Percentiles rank a stretch among this genome's conserved stretches.
These are phyloP conservation scores for Polydrusus pterygomalis DNA, from an alignment of 2,888 invertebrate genomes.

Conservation along the genomic window DNA sequence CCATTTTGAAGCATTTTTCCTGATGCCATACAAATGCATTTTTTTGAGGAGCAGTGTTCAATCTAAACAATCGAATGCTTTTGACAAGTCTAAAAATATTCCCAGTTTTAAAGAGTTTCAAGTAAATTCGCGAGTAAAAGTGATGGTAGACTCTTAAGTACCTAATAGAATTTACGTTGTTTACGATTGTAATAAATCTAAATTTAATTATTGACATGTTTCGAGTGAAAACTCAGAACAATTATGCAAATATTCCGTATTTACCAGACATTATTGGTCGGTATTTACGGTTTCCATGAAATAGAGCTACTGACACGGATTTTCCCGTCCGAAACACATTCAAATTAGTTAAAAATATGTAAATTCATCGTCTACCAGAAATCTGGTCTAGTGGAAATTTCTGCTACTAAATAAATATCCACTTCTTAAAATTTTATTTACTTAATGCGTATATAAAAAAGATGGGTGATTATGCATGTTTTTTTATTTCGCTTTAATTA, in stretches of 20 bases:
- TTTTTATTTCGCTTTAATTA: not conserved
- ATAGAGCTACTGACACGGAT: not conserved
- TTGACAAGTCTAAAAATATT: too few relatives aligned
- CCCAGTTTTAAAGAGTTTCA: too few relatives aligned
- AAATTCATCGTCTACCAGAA: not conserved
- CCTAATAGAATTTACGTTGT: too few relatives aligned
- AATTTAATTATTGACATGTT: not conserved
- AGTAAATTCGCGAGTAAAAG: too few relatives aligned
- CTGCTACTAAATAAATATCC: not conserved
- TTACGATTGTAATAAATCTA: not conserved
- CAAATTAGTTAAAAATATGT: not conserved
- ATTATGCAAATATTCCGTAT: conserved; percentile 10
- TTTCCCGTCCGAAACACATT: not conserved
- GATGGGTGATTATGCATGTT: not conserved
- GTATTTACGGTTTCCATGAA: conserved; percentile 1
- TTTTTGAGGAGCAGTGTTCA: too few relatives aligned
- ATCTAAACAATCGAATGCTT: too few relatives aligned
- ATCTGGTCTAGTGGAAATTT: conserved; percentile 3
- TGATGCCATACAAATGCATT: too few relatives aligned
- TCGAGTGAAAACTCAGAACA: not conserved
- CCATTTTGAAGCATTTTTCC: too few relatives aligned
- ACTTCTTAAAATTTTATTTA: not conserved
- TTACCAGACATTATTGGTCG: conserved; percentile 21
- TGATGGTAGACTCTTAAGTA: too few relatives aligned
- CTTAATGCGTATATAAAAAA: not conserved